Evolutionary conservation across 2,797 vertebrate species (phyloP), one percentile per base, ranked within the genome.

Genomic region (Microcaecilia unicolor): DNA sequence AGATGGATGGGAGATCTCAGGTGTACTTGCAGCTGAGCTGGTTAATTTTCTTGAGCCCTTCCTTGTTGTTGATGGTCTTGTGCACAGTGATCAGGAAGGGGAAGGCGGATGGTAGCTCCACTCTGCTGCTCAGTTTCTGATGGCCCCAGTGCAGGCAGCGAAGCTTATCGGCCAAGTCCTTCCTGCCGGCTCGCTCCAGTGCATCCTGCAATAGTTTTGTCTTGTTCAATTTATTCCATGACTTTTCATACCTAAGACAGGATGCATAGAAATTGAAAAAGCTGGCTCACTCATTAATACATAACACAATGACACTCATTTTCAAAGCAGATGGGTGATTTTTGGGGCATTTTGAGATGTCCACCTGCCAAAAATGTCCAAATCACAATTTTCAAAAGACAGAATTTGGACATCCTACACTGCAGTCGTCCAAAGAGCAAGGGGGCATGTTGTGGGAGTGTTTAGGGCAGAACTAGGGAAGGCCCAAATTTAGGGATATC

Each of bases 61-160:
- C 74, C 19, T 71, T 73, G 61, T 84, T 81, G 24, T 59, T 70
- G 33, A 80, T 83, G 21, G 74, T 86, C 61, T 82, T 84, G 37
- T 84, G 80, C 20, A 83, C 72, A 1, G 69, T 81, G 40, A 85
- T 83, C 34, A 89, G 67, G 55, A 85, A 84, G 13, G 78, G 80
- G 28, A 87, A 88, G 21, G 81, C 80, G 2, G 84, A 82, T 3
- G 80, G 84, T 13, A 87, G 67, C 54, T 87, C 72, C 25, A 80
- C 76, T 38, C 61, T 74, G 10, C 51, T 64, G 51, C 79, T 85
- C 22, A 80, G 50, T 36, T 81, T 89, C 71, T 83, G 81, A 25
- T 85, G 73, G 20, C 76, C 76, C 80, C 80, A 80, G 32, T 78
- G 71, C 25, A 87, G 72, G 27, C 73, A 83, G 5, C 57, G 78